Conservation (phyloP, 1,140 invertebrate species). For the Paraescarpia echinospica region DNA sequence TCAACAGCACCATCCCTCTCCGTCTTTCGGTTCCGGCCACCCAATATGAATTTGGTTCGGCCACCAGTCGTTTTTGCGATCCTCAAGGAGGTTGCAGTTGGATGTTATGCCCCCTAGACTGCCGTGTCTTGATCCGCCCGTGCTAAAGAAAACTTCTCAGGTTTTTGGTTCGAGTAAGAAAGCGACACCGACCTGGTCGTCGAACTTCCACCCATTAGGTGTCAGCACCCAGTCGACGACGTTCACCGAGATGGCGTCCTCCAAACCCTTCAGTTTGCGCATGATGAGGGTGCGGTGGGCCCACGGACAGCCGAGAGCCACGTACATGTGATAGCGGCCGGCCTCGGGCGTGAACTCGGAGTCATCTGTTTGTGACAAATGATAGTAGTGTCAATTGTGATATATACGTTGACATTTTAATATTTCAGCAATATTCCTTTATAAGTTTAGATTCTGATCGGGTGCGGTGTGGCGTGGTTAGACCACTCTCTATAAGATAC, state of each 20-base stretch:
- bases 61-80: no score
- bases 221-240: slow-evolving; percentile 43
- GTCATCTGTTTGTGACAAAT: neutral
- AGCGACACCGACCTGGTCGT: slow-evolving; percentile 33
- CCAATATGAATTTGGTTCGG: no score
- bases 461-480: no score
- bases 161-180: neutral
- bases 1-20: no score
- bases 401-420: neutral
- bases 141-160: no score
- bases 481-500: no score
- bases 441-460: no score
- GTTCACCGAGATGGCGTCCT: slow-evolving; percentile 42
- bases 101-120: no score
- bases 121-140: no score
- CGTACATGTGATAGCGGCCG: slow-evolving; percentile 51
- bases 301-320: slow-evolving; percentile 51
- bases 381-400: neutral
- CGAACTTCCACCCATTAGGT: slow-evolving; percentile 37
- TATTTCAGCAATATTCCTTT: no score
- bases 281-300: slow-evolving; percentile 49
- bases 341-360: slow-evolving; percentile 42
- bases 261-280: slow-evolving; percentile 47
- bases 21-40: no score
- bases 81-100: no score